Percentiles rank a stretch among this genome's conserved stretches.
Conservation (phyloP, 2,113 vertebrate genomes). For the Dascyllus trimaculatus region DNA sequence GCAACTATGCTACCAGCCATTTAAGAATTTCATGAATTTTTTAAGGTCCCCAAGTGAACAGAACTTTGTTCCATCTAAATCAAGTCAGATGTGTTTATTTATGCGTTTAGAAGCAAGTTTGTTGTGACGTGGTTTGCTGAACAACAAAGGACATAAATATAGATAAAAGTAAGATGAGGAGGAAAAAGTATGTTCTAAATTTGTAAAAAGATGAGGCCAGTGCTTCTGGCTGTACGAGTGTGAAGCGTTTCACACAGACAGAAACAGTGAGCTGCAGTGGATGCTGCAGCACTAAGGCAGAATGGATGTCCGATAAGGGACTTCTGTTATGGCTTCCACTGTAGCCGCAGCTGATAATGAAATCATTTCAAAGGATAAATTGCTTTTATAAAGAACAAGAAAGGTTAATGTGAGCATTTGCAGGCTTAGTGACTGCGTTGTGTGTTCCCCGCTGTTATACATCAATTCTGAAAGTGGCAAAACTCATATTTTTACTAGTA, state of each 20-base stretch:
- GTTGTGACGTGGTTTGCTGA: not conserved
- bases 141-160: slow-evolving; percentile 17
- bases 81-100: slow-evolving; percentile 15
- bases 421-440: slow-evolving; percentile 11
- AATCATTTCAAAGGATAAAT: slow-evolving; percentile 67
- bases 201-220: not conserved
- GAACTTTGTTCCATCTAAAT: slow-evolving; percentile 5
- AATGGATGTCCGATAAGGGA: slow-evolving; percentile 64
- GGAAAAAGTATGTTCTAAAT: not conserved
- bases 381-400: slow-evolving; percentile 58
- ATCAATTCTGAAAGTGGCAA: slow-evolving; percentile 58
- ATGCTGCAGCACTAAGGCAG: slow-evolving; percentile 23
- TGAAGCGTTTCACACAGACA: slow-evolving; percentile 20
- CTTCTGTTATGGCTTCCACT: slow-evolving; percentile 50
- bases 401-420: slow-evolving; percentile 70
- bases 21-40: not conserved
- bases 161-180: slow-evolving; percentile 17
- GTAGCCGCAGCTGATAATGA: slow-evolving; percentile 60
- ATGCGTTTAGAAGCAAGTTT: not conserved
- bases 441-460: slow-evolving; percentile 4
- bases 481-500: slow-evolving; percentile 54
- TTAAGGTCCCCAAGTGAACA: not conserved
- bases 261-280: slow-evolving; percentile 15
- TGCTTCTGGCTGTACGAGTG: not conserved
- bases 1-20: slow-evolving; percentile 1